These are phyloP conservation scores for Gastrophysa polygoni DNA, from an alignment of 2,888 invertebrate genomes.

Conservation along the genomic window DNA sequence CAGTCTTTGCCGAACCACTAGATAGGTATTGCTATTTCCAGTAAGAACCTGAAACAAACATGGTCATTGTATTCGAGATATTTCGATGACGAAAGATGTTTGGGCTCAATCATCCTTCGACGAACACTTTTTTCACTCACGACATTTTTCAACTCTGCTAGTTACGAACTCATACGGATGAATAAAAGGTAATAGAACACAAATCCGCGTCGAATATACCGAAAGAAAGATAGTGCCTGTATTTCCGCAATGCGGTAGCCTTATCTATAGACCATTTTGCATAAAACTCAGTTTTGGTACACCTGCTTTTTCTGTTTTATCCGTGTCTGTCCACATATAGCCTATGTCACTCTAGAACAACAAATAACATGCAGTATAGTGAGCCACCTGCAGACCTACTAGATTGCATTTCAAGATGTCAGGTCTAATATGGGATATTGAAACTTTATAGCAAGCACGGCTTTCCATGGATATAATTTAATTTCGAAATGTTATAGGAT, in stretches of 20 bases:
- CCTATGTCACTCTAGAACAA: not conserved
- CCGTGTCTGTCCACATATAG: not conserved
- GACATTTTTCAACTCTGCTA: too few species aligned
- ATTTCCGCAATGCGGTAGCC: constrained; percentile 42
- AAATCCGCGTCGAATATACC: constrained; percentile 28
- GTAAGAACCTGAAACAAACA: constrained; percentile 68
- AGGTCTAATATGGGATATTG: too few species aligned
- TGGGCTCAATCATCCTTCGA: too few species aligned
- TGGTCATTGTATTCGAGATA: too few species aligned
- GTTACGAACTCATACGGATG: too few species aligned
- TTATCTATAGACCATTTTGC: constrained; percentile 39
- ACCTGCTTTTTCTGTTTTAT: constrained; percentile 33
- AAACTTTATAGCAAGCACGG: too few species aligned
- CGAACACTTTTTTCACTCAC: too few species aligned
- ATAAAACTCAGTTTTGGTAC: constrained; percentile 42
- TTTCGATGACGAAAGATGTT: too few species aligned
- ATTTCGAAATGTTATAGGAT: too few species aligned
- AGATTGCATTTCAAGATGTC: not conserved
- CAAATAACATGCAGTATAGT: not conserved
- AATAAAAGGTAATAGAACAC: constrained; percentile 26
- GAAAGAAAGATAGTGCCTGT: constrained; percentile 39
- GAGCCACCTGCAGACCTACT: not conserved
- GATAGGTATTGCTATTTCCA: constrained; percentile 79
- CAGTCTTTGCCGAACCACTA: constrained; percentile 71
- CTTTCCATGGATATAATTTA: too few species aligned